Base-by-base conservation (phyloP, 2,113 vertebrate genomes). In the Cheirogaleus medius region DNA sequence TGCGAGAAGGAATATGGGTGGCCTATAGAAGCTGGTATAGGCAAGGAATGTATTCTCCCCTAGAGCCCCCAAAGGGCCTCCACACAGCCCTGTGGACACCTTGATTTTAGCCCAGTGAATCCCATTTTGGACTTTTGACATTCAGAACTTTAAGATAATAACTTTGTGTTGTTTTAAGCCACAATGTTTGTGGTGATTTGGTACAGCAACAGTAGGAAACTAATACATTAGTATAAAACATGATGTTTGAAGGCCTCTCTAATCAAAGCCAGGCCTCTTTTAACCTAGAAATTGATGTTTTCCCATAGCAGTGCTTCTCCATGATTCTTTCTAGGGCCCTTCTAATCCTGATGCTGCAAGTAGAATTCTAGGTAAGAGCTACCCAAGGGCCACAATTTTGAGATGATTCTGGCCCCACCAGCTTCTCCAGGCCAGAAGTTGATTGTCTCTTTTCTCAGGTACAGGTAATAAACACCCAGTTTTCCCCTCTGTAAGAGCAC, bases 31-130 rank as follows among this genome's bases (percentile, higher is more conserved):
- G 37, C 60, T 87, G 27, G 27, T 20, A 32, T 10, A 60, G 4
- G 13, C 25, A 84, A 94, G 21, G 37, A 85, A 52, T 52, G 12
- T 7, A 76, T 77, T 64, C 37, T 63, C 37, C 76, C 54, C 8
- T 39, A 52, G 13, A 95, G 27, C 18, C 10, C 54, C 63, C 20
- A 88, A 78, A 90, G 32, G 47, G 74, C 54, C 54, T 56, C 54
- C 20, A 47, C 18, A 63, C 37, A 64, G 47, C 25, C 47, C 27
- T 69, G 29, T 3, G 17, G 17, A 82, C 20, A 63, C 37, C n/a
- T 91, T 56, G 71, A 96, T 86, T 84, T 81, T 87, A 93, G 5
- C 15, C 34, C 34, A 82, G 3, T 81, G 49, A 96, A 82, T 77
- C 14, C 56, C 7, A 64, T 39, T 88, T 81, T 88, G 18, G 3